phyloP scores from a whole-genome alignment of 2,797 vertebrate species.

The Lindbergichthys nudifrons region DNA sequence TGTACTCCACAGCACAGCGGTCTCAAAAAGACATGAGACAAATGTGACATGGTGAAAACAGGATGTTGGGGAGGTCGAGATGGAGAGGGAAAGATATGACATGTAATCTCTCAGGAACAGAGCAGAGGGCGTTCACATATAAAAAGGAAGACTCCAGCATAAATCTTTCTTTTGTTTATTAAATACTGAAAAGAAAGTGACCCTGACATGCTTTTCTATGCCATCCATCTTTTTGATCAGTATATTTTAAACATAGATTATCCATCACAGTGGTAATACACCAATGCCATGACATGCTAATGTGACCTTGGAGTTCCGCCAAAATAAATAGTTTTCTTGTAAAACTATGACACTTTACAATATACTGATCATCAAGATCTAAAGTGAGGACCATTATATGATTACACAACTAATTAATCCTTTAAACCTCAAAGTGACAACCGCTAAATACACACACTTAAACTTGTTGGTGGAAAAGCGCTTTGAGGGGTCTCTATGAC shows the following conservation, averaged over 20 bases:
- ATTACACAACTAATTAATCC: background rate
- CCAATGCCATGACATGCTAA: background rate
- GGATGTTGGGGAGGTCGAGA: background rate
- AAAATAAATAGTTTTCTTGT: background rate
- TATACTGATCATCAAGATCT: too few relatives aligned
- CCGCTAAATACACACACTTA: background rate
- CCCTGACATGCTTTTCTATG: background rate
- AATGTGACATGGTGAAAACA: slow-evolving; percentile 10
- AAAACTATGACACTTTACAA: background rate
- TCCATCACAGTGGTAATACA: background rate
- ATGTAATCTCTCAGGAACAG: slow-evolving; percentile 3
- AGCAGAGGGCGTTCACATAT: slow-evolving; percentile 6
- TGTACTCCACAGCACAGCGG: slow-evolving; percentile 56
- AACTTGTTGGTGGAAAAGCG: too few relatives aligned
- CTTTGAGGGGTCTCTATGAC: background rate
- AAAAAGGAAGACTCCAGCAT: background rate
- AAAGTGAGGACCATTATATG: background rate
- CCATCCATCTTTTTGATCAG: background rate
- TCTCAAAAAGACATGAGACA: slow-evolving; percentile 50
- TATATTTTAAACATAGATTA: background rate
- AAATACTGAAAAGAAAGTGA: background rate
- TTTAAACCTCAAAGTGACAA: background rate
- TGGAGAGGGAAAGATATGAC: slow-evolving; percentile 1
- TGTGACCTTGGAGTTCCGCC: background rate
- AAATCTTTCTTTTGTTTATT: background rate